Evolutionary conservation across 2,888 invertebrate species (phyloP).

Genomic region (Polietes domitor): DNA sequence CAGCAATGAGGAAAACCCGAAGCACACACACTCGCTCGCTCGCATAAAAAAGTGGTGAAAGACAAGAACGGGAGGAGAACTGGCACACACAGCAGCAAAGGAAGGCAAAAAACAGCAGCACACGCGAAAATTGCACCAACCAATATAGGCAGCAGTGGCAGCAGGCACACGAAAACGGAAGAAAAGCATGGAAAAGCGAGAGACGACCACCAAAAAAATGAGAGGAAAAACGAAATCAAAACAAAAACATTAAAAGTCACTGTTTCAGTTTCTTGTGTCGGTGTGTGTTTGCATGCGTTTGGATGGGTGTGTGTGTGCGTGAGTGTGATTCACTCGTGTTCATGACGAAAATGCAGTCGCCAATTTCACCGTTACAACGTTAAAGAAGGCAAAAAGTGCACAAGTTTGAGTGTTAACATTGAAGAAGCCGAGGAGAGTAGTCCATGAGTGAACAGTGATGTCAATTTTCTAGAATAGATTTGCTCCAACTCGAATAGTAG

Average conservation of each 20-base stretch:
- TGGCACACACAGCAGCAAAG: conserved; percentile 16
- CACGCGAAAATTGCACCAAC: conserved; percentile 60
- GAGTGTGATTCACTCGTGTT: conserved; percentile 13
- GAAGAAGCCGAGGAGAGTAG: conserved; percentile 10
- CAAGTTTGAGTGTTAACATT: conserved; percentile 19
- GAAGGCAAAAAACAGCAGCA: conserved; percentile 44
- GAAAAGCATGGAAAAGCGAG: not conserved
- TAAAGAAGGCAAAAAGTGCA: not conserved
- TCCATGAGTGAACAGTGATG: too few species aligned
- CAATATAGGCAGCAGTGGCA: not conserved
- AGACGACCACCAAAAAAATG: conserved; percentile 39
- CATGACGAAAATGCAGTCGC: conserved; percentile 14
- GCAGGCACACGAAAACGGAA: conserved; percentile 29
- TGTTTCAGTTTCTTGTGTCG: too few species aligned
- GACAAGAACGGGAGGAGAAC: conserved; percentile 12
- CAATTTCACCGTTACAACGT: conserved; percentile 9
- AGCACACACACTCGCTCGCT: conserved; percentile 42
- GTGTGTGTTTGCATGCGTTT: conserved; percentile 4
- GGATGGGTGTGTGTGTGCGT: too few species aligned
- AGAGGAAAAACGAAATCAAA: conserved; percentile 66
- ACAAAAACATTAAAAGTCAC: conserved; percentile 58
- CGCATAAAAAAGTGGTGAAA: conserved; percentile 25
- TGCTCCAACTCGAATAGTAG: too few species aligned
- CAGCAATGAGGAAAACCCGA: conserved; percentile 52
- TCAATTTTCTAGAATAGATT: too few species aligned